phyloP scores from a whole-genome alignment of 2,113 vertebrate species.

The Nasalis larvatus region DNA sequence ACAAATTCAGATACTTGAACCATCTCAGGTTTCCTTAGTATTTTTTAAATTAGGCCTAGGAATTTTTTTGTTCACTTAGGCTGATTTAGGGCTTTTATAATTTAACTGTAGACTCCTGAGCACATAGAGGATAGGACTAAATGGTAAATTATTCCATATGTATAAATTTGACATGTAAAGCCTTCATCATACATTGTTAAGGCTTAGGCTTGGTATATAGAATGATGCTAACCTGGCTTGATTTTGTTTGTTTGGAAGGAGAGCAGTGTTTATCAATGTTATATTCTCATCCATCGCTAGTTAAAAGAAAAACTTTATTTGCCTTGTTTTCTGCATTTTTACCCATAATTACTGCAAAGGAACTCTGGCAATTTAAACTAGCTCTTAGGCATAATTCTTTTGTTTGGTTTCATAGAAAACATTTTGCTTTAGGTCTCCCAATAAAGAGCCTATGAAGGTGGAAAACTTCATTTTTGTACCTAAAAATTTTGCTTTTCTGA shows the following conservation, averaged over 20 bases:
- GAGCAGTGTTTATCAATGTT: neutral
- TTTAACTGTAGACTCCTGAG: neutral
- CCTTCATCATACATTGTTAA: neutral
- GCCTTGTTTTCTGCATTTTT: neutral
- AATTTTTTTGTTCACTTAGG: neutral
- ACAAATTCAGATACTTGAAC: neutral
- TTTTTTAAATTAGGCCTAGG: constrained; percentile 6
- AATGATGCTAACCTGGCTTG: neutral
- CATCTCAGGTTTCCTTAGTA: neutral
- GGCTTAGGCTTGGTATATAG: neutral
- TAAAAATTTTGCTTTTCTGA: neutral
- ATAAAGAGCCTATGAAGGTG: neutral
- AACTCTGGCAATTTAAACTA: neutral
- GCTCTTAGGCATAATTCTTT: neutral
- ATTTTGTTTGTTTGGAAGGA: neutral
- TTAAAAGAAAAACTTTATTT: constrained; percentile 14
- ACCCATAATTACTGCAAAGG: neutral
- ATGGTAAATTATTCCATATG: neutral
- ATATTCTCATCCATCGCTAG: neutral
- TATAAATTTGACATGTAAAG: constrained; percentile 26
- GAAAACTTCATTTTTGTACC: neutral
- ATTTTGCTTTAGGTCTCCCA: neutral
- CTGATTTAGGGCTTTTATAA: neutral
- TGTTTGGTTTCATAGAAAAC: constrained; percentile 14
- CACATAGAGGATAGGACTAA: neutral